Percentiles rank a stretch among this genome's conserved stretches.
phyloP scores from a whole-genome alignment of 2,113 vertebrate genomes.

The Rhinoptilus africanus region DNA sequence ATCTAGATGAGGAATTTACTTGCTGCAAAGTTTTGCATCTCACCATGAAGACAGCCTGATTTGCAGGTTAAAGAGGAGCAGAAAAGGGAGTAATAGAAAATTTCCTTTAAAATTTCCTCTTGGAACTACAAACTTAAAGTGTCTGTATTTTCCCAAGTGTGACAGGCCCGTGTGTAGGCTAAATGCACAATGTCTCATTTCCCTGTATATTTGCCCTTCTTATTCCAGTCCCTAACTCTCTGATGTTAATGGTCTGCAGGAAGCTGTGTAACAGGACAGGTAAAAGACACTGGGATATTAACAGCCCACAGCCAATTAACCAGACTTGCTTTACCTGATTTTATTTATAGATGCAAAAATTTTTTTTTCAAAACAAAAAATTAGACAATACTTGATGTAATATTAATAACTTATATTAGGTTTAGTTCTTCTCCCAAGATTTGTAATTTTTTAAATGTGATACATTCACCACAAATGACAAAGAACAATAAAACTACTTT shows the following conservation, averaged over 20 bases:
- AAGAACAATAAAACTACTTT: not conserved
- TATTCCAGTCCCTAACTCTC: not conserved
- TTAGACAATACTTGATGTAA: not conserved
- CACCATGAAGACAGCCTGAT: not conserved
- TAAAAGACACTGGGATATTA: not conserved
- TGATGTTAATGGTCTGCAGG: not conserved
- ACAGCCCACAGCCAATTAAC: not conserved
- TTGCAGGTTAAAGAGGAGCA: not conserved
- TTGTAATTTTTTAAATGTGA: not conserved
- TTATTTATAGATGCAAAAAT: not conserved
- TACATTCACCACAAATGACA: fast-evolving
- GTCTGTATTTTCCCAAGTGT: not conserved
- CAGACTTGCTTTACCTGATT: not conserved
- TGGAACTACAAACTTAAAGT: not conserved
- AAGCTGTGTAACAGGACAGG: not conserved
- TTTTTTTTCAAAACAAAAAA: not conserved
- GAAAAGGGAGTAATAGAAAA: not conserved
- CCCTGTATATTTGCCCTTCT: not conserved
- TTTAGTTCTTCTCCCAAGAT: not conserved
- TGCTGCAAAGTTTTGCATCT: not conserved
- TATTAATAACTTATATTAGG: not conserved
- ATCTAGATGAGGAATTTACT: not conserved
- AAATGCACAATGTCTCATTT: not conserved
- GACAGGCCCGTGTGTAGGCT: not conserved
- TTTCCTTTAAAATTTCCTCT: not conserved